phyloP scores from a whole-genome alignment of 1,140 invertebrate species.

The Drosophila virilis region DNA sequence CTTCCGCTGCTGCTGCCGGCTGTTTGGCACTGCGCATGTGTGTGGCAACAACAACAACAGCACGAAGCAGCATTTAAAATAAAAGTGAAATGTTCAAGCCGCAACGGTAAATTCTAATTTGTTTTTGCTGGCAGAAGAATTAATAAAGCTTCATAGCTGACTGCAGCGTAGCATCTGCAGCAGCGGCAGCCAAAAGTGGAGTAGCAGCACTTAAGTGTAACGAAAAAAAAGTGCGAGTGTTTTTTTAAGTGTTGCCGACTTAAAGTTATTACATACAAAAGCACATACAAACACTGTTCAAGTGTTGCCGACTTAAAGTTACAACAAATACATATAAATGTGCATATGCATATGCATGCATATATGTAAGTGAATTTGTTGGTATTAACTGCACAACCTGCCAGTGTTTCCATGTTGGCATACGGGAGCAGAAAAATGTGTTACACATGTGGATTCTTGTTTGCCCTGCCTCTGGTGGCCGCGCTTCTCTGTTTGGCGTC shows the following conservation, averaged over 20 bases:
- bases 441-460: conserved; percentile 52
- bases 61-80: conserved; percentile 21
- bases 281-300: background rate
- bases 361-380: conserved; percentile 27
- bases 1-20: conserved; percentile 55
- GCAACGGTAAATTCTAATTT: conserved; percentile 31
- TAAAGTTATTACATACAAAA: conserved; percentile 3
- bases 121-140: conserved; percentile 15
- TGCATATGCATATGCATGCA: conserved; percentile 34
- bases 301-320: conserved; percentile 1
- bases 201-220: conserved; percentile 8
- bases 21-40: conserved; percentile 65
- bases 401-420: conserved; percentile 22
- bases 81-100: conserved; percentile 59
- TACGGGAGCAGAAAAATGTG: conserved; percentile 55
- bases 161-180: background rate
- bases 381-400: conserved; percentile 9
- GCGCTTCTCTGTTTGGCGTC: conserved; percentile 10
- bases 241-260: conserved; percentile 13
- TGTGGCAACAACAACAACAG: conserved; percentile 27
- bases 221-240: conserved; percentile 38
- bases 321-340: conserved; percentile 16
- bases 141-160: conserved; percentile 35
- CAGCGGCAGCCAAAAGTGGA: conserved; percentile 4
- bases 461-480: conserved; percentile 18